phyloP scores from a whole-genome alignment of 1,140 invertebrate genomes.

The Ephestia elutella region DNA sequence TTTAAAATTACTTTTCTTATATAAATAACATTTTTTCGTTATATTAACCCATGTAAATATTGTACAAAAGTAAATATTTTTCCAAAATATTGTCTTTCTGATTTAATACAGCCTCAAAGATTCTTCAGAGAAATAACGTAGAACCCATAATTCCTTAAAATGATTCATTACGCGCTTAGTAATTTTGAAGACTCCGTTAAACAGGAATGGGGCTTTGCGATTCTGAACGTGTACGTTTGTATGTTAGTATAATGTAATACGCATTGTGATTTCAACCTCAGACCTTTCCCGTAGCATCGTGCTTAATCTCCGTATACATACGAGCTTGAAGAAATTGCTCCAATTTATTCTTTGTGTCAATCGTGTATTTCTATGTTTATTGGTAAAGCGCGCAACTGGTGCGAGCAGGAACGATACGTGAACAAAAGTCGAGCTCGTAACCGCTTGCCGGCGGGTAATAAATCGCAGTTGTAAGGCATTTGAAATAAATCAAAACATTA shows the following conservation, averaged over 20 bases:
- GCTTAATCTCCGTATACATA: constrained; percentile 24
- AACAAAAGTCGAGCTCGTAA: constrained; percentile 5
- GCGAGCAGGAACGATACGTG: not conserved
- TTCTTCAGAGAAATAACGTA: not conserved
- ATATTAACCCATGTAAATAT: constrained; percentile 47
- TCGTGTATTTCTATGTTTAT: not conserved
- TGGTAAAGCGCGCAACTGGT: not conserved
- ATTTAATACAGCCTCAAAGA: constrained; percentile 17
- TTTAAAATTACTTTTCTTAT: not conserved
- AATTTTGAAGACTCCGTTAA: constrained; percentile 21
- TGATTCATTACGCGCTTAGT: constrained; percentile 19
- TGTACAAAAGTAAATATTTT: constrained; percentile 61
- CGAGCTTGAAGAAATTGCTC: constrained; percentile 28
- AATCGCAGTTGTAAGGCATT: constrained; percentile 6
- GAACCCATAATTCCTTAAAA: constrained; percentile 12
- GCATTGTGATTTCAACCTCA: constrained; percentile 27
- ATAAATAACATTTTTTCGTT: not conserved
- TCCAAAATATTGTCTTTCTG: constrained; percentile 30
- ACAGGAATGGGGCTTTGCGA: constrained; percentile 19
- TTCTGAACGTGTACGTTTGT: constrained; percentile 14
- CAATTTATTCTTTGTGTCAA: constrained; percentile 19
- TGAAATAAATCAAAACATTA: constrained; percentile 30
- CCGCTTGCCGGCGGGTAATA: constrained; percentile 9
- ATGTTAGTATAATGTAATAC: constrained; percentile 18
- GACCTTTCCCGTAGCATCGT: constrained; percentile 20